Base-by-base conservation (phyloP, 2,113 vertebrate genomes). In the Sebastes fasciatus region DNA sequence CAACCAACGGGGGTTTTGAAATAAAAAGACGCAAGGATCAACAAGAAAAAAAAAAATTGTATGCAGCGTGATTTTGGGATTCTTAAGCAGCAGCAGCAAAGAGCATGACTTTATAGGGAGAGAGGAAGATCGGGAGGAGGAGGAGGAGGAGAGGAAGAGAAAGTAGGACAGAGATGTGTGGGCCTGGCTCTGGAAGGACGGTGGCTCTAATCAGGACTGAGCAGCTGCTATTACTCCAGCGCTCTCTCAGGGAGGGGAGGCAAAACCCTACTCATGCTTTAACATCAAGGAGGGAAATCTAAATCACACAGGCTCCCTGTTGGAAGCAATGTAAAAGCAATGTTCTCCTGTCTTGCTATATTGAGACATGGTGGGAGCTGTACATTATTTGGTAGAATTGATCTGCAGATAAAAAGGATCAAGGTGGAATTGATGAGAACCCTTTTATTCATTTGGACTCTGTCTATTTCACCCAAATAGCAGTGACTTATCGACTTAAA, bases 91-190 rank as follows among this genome's bases (percentile, higher is more conserved):
- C 63, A 64, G 73, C 54, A 64, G 73, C 54, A 75, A 55, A 40
- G 49, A 79, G 80, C 67, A 54, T 88, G 82, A 85, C 84, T 88
- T 85, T 68, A 77, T 66, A 9, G 49, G 60, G 67, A 76, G 75
- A 76, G 45, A 77, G 40, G 69, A 72, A 76, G 65, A 86, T 60
- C 48, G 9, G 54, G 74, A 72, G 19, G 74, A 66, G 49, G 62
- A 66, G 58, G 66, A 74, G 75, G 34, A 80, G 70, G 34, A 77
- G 58, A 66, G 87, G 71, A 58, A 62, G 78, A 49, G 86, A 92
- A 94, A 93, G 90, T 94, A 94, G 92, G 93, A 91, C 94, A 93
- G 85, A 92, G 89, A 89, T 90, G 85, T 86, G 91, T 91, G 86
- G 90, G 88, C 84, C 86, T 65, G 78, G 88, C 82, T 85, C 79